phyloP scores from a whole-genome alignment of 2,888 invertebrate genomes.

The Limnephilus lunatus region DNA sequence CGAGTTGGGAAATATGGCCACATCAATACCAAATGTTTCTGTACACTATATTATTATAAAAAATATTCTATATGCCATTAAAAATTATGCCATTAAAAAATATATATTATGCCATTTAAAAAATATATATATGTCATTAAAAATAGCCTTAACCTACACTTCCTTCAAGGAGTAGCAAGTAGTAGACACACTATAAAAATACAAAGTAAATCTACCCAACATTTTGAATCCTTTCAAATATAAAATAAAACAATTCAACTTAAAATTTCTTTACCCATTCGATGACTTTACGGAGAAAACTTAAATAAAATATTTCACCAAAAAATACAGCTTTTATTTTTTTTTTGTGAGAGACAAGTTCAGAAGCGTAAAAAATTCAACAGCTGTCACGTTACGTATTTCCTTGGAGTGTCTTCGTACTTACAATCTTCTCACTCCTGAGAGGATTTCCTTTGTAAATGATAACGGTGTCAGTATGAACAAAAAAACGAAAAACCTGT shows the following conservation, averaged over 20 bases:
- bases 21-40: no score
- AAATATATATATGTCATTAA: no score
- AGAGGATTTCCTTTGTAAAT: conserved; percentile 4
- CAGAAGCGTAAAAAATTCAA: neutral
- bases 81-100: no score
- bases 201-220: no score
- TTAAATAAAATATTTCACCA: neutral
- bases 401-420: neutral
- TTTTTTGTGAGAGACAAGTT: neutral
- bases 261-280: neutral
- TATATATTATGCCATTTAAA: no score
- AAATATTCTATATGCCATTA: no score
- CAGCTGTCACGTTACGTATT: neutral
- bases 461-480: neutral
- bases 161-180: no score
- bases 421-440: neutral
- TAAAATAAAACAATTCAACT: neutral
- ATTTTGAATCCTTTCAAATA: no score
- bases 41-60: no score
- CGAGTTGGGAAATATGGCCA: no score
- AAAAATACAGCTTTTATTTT: neutral
- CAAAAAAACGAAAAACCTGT: neutral
- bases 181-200: no score
- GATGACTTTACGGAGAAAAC: neutral
- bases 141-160: no score